Evolutionary conservation across 2,113 vertebrate species (phyloP).

Genomic region (Ciconia boyciana): DNA sequence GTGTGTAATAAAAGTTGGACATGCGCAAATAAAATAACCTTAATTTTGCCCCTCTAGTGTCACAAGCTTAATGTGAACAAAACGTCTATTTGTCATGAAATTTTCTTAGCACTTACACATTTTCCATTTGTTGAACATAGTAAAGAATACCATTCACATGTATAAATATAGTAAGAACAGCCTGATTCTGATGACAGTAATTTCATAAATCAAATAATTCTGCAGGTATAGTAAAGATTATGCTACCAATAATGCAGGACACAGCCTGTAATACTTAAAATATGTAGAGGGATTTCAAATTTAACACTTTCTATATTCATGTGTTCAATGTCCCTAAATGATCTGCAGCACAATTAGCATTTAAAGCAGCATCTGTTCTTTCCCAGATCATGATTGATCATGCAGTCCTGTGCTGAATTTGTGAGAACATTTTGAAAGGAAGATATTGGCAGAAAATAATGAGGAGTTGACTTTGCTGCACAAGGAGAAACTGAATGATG

Average conservation of each 20-base stretch:
- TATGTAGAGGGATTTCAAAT: neutral
- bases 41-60: neutral
- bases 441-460: constrained; percentile 33
- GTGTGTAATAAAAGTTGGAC: neutral
- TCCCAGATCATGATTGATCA: constrained; percentile 20
- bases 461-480: constrained; percentile 15
- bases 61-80: neutral
- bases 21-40: neutral
- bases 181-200: neutral
- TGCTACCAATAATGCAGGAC: neutral
- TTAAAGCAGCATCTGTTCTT: constrained; percentile 28
- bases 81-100: neutral
- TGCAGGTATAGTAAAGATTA: neutral
- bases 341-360: constrained; percentile 32
- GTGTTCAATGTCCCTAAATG: neutral
- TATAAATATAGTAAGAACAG: neutral
- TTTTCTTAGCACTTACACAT: neutral
- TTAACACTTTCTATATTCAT: constrained; percentile 35
- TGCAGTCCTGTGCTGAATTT: neutral
- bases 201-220: constrained; percentile 27
- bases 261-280: neutral
- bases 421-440: constrained; percentile 24
- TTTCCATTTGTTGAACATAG: neutral
- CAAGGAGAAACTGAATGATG: constrained; percentile 28
- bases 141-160: neutral